These are phyloP conservation scores for Neomorphus geoffroyi DNA, from an alignment of 2,797 vertebrate genomes.

Conservation along the genomic window DNA sequence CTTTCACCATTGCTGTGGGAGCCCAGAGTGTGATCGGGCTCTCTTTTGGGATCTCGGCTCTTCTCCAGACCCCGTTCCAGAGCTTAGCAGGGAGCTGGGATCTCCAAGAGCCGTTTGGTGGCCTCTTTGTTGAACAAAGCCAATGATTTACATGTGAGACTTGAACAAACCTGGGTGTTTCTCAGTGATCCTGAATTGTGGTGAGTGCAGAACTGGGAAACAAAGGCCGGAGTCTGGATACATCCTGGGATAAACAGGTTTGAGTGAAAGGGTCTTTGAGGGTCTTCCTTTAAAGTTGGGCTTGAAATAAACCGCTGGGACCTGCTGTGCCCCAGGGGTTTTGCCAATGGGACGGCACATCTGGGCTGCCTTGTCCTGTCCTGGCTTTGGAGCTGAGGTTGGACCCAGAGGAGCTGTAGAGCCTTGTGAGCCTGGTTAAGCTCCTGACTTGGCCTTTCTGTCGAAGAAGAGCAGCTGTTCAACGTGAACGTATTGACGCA, in stretches of 20 bases:
- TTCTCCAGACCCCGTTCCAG: neutral
- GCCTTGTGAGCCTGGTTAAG: neutral
- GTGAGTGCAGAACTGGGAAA: neutral
- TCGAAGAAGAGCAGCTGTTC: neutral
- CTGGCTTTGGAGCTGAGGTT: neutral
- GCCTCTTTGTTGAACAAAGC: neutral
- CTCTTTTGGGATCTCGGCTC: neutral
- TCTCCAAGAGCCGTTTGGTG: neutral
- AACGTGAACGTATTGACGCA: neutral
- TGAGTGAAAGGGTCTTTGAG: neutral
- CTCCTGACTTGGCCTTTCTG: neutral
- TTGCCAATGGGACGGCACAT: neutral
- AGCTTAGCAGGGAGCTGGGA: neutral
- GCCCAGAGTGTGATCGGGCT: rapidly evolving
- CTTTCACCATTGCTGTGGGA: neutral
- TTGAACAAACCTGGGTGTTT: neutral
- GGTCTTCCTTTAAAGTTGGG: neutral
- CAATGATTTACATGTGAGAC: neutral
- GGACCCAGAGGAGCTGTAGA: neutral
- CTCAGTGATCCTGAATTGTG: neutral
- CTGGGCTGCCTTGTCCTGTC: neutral
- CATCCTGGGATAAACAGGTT: neutral
- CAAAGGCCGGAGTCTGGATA: neutral
- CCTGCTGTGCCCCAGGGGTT: neutral
- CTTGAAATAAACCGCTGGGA: neutral